Conservation (phyloP, 2,113 vertebrate genomes). For the Mesembrinibis cayennensis region DNA sequence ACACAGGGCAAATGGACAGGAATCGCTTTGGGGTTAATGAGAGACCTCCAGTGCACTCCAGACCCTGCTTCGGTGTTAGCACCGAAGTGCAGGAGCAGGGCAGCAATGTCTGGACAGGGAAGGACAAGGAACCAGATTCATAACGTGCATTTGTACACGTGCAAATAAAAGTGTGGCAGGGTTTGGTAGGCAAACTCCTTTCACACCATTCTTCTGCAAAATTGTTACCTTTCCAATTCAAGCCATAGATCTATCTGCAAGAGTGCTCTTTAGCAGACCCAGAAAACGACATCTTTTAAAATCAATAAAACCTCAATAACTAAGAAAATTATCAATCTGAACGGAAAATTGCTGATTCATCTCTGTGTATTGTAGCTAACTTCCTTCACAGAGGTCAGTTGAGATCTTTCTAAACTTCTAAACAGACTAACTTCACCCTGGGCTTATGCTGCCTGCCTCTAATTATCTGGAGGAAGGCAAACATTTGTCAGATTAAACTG, state of each 20-base stretch:
- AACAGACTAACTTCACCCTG: not conserved
- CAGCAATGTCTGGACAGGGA: not conserved
- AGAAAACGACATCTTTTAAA: not conserved
- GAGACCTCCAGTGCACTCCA: not conserved
- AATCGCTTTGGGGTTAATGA: not conserved
- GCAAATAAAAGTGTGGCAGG: not conserved
- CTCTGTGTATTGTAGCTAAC: not conserved
- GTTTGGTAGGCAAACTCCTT: not conserved
- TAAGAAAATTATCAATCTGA: not conserved
- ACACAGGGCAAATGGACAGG: not conserved
- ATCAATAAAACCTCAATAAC: not conserved
- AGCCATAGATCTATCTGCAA: not conserved
- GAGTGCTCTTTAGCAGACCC: not conserved
- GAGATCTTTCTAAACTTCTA: not conserved
- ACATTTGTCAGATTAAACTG: not conserved
- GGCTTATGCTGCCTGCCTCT: not conserved
- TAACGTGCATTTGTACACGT: rapidly evolving
- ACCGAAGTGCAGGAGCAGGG: not conserved
- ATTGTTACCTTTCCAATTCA: not conserved
- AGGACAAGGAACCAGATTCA: not conserved
- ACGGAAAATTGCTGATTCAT: not conserved
- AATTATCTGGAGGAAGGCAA: not conserved
- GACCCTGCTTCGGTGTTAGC: not conserved
- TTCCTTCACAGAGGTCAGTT: not conserved
- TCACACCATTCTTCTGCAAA: not conserved